Base-by-base conservation (phyloP, 1,140 invertebrate species). In the Triops longicaudatus region DNA sequence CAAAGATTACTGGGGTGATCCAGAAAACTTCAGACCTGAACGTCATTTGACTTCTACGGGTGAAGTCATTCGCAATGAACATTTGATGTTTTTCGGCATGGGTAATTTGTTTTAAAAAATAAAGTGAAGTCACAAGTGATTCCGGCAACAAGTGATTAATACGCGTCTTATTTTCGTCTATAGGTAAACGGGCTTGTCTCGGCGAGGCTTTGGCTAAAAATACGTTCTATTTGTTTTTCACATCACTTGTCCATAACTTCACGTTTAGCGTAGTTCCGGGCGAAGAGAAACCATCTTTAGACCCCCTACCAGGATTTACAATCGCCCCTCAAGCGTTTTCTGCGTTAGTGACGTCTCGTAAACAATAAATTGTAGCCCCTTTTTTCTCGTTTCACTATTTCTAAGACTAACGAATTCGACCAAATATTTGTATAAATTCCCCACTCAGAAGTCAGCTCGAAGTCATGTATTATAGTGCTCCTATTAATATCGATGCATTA, bases 21-120 rank as follows among this genome's bases (percentile, higher is more conserved):
- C 92, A 0, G 82, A 88, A 10, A 82, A 82, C 22, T 93, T 93
- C 81, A 86, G 87, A 12, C 92, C 92, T 0, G 91, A 93, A 81
- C 86, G 92, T 80, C 76, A 76, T 79, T 91, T 90, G 80, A 74
- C 91, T 0, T 83, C 87, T 50, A 72, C 83, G n/a, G 77, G 84
- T 17, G 89, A 89, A 78, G 77, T 88, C 3, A 82, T 85, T 50
- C 85, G 86, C 44, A 81, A 85, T 17, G 86, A 89, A 75, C 87
- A 88, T 73, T 81, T 91, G 5, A 87, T 90, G 78, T 83, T 87
- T 3, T 93, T 93, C 80, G 91, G 91, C 37, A 84, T 88, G 81
- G 92, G 92, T 88, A 82, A 14, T 75, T 77, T 79, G 41, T 78
- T 79, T 79, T 80, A 42, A 26, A 72, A 28, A 76, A 26, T 17